phyloP scores from a whole-genome alignment of 2,113 vertebrate species.

The Hydropotes inermis region DNA sequence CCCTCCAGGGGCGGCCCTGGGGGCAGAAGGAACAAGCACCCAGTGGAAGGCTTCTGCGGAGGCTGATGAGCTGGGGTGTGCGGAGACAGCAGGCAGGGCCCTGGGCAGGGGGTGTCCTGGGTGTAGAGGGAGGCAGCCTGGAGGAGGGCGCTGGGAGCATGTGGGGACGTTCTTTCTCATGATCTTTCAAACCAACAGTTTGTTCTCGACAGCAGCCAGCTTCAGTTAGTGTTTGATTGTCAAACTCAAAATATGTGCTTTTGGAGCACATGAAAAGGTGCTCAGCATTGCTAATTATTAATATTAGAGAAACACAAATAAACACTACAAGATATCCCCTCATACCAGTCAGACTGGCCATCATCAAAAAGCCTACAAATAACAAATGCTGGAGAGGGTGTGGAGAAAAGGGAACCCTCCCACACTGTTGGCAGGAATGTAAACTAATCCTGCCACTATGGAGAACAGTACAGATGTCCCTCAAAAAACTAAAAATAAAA shows the following conservation, averaged over 20 bases:
- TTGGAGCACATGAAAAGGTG: neutral
- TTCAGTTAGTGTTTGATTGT: neutral
- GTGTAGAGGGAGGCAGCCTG: neutral
- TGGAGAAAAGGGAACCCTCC: neutral
- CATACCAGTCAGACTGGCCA: neutral
- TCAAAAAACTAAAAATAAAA: neutral
- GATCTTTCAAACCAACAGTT: neutral
- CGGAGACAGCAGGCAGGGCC: neutral
- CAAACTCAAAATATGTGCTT: neutral
- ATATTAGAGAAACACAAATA: neutral
- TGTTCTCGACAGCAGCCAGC: neutral
- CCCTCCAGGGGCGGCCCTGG: neutral
- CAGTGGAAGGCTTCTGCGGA: neutral
- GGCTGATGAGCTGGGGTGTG: neutral
- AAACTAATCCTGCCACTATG: neutral
- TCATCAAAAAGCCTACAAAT: neutral
- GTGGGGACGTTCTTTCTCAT: neutral
- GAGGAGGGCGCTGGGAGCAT: accelerated
- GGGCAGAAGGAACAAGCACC: neutral
- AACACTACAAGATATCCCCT: neutral
- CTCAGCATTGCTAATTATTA: neutral
- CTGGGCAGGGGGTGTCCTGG: too few relatives aligned
- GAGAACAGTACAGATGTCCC: neutral
- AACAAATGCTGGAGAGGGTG: neutral
- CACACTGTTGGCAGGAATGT: neutral